Percentiles rank a stretch among this genome's conserved stretches.
These are phyloP conservation scores for Lordiphosa stackelbergi DNA, from an alignment of 1,140 invertebrate species.

Conservation along the genomic window DNA sequence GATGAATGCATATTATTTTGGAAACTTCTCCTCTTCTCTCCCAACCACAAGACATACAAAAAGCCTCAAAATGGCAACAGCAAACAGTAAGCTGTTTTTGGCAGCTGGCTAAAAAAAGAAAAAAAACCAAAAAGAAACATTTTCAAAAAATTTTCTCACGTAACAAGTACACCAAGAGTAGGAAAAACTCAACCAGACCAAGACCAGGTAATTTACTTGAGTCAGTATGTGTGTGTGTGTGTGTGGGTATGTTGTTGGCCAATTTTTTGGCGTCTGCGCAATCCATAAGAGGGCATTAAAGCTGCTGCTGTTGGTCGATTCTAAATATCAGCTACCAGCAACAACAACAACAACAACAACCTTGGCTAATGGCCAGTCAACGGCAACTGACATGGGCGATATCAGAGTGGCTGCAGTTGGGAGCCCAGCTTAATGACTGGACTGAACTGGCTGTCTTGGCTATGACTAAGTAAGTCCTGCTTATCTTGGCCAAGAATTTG, in stretches of 20 bases:
- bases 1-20: too few species aligned
- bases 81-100: too few species aligned
- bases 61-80: too few species aligned
- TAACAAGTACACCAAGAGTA: constrained; percentile 57
- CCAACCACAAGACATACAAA: too few species aligned
- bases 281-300: constrained; percentile 70
- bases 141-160: constrained; percentile 64
- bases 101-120: too few species aligned
- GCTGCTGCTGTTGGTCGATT: constrained; percentile 4
- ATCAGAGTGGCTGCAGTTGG: constrained; percentile 30
- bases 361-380: constrained; percentile 60
- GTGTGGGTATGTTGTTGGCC: constrained; percentile 42
- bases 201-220: constrained; percentile 48
- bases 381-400: constrained; percentile 56
- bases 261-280: constrained; percentile 45
- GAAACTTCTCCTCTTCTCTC: too few species aligned
- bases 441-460: constrained; percentile 25
- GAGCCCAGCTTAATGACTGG: too few species aligned
- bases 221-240: neutral
- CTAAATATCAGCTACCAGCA: too few species aligned
- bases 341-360: constrained; percentile 53
- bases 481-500: constrained; percentile 69
- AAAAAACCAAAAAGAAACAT: constrained; percentile 22
- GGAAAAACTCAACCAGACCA: constrained; percentile 17
- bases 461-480: constrained; percentile 51